phyloP scores from a whole-genome alignment of 2,888 invertebrate genomes.

The Drosophila longiperda region DNA sequence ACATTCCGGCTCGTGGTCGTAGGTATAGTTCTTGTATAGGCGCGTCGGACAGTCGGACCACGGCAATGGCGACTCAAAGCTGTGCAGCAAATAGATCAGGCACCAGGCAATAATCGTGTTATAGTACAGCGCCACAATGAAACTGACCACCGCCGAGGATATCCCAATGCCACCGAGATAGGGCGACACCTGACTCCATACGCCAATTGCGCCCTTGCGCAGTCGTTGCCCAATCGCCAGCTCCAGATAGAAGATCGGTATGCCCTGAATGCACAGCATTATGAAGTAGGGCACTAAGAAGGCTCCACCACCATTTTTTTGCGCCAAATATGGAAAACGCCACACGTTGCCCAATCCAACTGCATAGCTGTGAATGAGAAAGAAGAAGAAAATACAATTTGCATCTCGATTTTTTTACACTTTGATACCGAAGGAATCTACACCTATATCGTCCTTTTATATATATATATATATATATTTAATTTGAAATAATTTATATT shows the following conservation, averaged over 20 bases:
- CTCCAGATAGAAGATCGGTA: conserved; percentile 98
- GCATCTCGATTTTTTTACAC: background rate
- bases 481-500: background rate
- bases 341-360: conserved; percentile 98
- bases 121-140: conserved; percentile 98
- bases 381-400: background rate
- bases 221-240: conserved; percentile 97
- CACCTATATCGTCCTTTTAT: background rate
- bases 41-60: conserved; percentile 96
- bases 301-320: conserved; percentile 98
- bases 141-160: conserved; percentile 97
- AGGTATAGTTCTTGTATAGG: conserved; percentile 92
- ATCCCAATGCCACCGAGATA: conserved; percentile 95
- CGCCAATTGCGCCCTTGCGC: conserved; percentile 96
- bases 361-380: conserved; percentile 87
- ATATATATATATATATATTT: background rate
- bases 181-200: conserved; percentile 96
- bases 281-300: conserved; percentile 98
- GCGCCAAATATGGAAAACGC: conserved; percentile 97
- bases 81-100: conserved; percentile 96
- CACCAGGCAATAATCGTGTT: conserved; percentile 99
- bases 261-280: conserved; percentile 96
- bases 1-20: conserved; percentile 92
- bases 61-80: conserved; percentile 95
- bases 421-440: background rate